phyloP scores from a whole-genome alignment of 2,113 vertebrate genomes.

The Eulemur rufifrons region DNA sequence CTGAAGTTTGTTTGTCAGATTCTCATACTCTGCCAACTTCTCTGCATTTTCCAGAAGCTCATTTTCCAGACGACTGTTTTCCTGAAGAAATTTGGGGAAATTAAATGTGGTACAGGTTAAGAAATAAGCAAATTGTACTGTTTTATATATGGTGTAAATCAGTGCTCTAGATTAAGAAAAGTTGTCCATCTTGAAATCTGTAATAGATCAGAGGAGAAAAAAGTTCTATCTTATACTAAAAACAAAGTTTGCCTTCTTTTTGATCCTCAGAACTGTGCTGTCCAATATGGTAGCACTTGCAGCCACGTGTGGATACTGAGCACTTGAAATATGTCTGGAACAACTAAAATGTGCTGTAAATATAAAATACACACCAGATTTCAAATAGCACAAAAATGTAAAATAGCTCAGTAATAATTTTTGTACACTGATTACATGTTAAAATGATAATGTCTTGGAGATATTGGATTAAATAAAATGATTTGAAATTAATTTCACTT shows the following conservation, averaged over 20 bases:
- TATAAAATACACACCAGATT: background rate
- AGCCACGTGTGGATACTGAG: background rate
- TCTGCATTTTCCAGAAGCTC: slow-evolving; percentile 92
- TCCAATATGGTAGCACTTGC: background rate
- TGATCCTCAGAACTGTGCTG: background rate
- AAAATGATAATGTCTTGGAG: background rate
- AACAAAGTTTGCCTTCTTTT: background rate
- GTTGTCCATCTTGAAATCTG: background rate
- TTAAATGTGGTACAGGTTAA: background rate
- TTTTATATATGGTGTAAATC: background rate
- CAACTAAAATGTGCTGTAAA: background rate
- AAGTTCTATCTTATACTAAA: background rate
- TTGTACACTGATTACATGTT: background rate
- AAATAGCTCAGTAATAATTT: background rate
- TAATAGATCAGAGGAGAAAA: background rate
- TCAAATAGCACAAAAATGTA: background rate
- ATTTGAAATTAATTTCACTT: background rate
- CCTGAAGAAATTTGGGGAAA: slow-evolving; percentile 82
- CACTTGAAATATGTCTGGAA: background rate
- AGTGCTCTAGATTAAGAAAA: background rate
- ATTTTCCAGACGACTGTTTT: slow-evolving; percentile 92
- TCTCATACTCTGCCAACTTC: slow-evolving; percentile 88
- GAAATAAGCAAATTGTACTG: slow-evolving; percentile 6
- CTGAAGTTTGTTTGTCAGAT: slow-evolving; percentile 90
- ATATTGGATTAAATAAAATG: background rate